phyloP scores from a whole-genome alignment of 2,113 vertebrate species.

The Corvus hawaiiensis region DNA sequence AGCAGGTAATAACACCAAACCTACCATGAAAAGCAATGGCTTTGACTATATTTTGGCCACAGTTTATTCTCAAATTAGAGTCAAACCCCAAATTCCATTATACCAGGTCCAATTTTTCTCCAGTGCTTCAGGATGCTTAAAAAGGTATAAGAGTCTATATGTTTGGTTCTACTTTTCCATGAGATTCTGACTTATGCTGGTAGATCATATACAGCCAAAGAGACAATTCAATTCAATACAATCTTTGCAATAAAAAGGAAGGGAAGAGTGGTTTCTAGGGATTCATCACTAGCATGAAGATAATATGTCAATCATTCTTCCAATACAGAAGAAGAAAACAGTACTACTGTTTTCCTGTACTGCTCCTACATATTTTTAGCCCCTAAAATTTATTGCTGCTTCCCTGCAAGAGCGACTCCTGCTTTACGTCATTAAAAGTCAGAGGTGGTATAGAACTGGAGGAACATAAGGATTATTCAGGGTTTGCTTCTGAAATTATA shows the following conservation, averaged over 20 bases:
- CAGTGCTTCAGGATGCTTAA: neutral
- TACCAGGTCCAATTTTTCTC: neutral
- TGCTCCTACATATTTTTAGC: neutral
- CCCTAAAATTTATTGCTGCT: neutral
- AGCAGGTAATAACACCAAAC: neutral
- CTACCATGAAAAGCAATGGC: neutral
- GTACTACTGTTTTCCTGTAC: neutral
- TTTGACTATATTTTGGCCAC: neutral
- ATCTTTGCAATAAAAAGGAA: neutral
- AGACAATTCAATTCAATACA: neutral
- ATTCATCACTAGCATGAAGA: neutral
- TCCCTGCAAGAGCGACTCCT: neutral
- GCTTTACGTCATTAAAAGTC: neutral
- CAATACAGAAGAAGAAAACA: neutral
- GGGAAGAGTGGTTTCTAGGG: neutral
- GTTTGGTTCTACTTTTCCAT: neutral
- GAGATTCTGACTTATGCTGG: neutral
- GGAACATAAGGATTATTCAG: neutral
- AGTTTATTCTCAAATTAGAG: neutral
- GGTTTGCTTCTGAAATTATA: neutral
- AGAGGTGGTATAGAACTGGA: neutral
- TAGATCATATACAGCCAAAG: neutral
- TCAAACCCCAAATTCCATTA: neutral
- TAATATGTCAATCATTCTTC: neutral
- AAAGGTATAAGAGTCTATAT: neutral